Conservation (phyloP, 2,888 invertebrate genomes). For the Ptycholaimellus sp. region DNA sequence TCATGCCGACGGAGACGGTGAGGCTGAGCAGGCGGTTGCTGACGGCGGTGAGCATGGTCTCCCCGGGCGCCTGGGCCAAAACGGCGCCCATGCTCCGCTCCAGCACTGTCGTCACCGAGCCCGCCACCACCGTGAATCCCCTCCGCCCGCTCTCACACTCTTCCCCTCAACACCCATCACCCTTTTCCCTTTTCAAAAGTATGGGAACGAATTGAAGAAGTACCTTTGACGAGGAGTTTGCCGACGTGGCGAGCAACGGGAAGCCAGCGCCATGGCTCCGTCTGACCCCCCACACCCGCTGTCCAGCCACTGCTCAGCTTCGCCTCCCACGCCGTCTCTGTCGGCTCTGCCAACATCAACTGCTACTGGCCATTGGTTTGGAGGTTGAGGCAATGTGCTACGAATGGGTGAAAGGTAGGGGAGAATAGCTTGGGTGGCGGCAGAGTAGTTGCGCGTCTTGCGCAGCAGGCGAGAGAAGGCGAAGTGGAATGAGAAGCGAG, state of each 20-base stretch:
- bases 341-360: neutral
- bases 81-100: neutral
- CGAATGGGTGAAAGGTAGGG: too few species aligned
- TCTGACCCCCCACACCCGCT: too few species aligned
- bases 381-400: too few species aligned
- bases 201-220: too few species aligned
- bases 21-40: neutral
- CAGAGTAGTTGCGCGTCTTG: too few species aligned
- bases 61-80: neutral
- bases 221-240: conserved; percentile 1
- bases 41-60: neutral
- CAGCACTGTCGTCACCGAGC: neutral
- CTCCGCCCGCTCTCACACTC: neutral
- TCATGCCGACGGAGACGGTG: conserved; percentile 12
- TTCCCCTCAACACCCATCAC: neutral
- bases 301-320: too few species aligned
- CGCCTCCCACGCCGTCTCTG: neutral
- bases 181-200: too few species aligned
- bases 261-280: too few species aligned
- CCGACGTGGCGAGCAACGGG: neutral
- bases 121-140: neutral
- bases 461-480: too few species aligned
- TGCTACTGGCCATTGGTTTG: too few species aligned
- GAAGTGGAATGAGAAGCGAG: too few species aligned
- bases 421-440: too few species aligned